phyloP scores from a whole-genome alignment of 2,113 vertebrate genomes.

The Crotalus horridus region DNA sequence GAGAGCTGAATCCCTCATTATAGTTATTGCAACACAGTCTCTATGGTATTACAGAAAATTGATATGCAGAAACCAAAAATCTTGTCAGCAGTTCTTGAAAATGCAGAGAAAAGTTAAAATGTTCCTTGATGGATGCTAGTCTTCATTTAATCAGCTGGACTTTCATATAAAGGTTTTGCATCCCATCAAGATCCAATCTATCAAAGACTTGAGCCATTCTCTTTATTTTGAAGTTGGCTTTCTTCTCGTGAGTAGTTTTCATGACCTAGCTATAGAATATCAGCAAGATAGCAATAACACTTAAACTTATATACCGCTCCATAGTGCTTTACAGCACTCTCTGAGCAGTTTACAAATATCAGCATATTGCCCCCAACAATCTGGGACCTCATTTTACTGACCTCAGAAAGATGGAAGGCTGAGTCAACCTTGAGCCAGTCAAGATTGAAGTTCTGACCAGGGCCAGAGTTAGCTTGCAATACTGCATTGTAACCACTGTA shows the following conservation, averaged over 20 bases:
- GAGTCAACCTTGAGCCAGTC: not conserved
- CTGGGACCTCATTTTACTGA: not conserved
- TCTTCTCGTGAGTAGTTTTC: not conserved
- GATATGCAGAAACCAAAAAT: not conserved
- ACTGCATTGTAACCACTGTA: not conserved
- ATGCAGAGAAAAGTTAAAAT: not conserved
- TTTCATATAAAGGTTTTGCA: not conserved
- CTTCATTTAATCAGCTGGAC: not conserved
- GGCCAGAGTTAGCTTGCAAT: not conserved
- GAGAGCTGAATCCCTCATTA: slow-evolving; percentile 8
- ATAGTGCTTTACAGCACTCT: not conserved
- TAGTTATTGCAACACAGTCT: slow-evolving; percentile 10
- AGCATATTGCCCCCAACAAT: not conserved
- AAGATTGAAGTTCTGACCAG: not conserved
- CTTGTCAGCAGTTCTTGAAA: slow-evolving; percentile 8
- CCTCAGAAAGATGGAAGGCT: not conserved
- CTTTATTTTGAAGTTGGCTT: not conserved
- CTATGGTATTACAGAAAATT: slow-evolving; percentile 12
- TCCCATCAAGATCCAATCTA: not conserved
- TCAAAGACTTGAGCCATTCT: not conserved
- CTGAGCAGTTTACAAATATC: not conserved
- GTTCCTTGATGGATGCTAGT: not conserved
- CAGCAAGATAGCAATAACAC: not conserved
- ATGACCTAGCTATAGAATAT: not conserved
- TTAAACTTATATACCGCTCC: not conserved